These are phyloP conservation scores for Ranitomeya variabilis DNA, from an alignment of 2,113 vertebrate genomes.

Conservation along the genomic window DNA sequence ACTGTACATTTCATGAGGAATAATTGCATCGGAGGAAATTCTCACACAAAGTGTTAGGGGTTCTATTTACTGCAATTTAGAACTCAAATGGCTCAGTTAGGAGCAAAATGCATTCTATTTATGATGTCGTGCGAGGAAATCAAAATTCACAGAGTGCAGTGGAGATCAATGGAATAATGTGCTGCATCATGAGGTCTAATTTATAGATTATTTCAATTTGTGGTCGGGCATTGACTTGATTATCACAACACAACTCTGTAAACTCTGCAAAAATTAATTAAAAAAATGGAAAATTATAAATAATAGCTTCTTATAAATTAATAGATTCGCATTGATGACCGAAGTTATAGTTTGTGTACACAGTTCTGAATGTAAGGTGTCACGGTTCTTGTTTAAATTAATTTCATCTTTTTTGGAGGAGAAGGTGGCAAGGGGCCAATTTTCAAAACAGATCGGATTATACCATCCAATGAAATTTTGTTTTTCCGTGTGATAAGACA, in stretches of 20 bases:
- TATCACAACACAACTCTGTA: background rate
- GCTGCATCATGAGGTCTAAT: background rate
- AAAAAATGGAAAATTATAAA: background rate
- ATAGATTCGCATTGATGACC: too few species aligned
- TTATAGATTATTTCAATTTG: background rate
- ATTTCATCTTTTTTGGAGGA: too few species aligned
- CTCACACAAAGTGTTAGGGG: background rate
- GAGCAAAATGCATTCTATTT: constrained; percentile 16
- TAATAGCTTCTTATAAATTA: background rate
- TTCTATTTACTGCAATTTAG: constrained; percentile 38
- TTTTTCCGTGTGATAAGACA: too few species aligned
- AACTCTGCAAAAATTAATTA: background rate
- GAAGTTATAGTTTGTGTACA: too few species aligned
- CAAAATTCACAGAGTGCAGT: background rate
- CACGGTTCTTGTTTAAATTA: too few species aligned
- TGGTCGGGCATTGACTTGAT: background rate
- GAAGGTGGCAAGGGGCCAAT: too few species aligned
- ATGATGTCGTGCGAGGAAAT: constrained; percentile 12
- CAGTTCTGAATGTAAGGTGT: too few species aligned
- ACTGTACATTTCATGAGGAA: constrained; percentile 43
- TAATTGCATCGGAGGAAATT: constrained; percentile 39
- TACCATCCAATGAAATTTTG: too few species aligned
- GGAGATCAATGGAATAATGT: background rate
- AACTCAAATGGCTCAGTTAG: constrained; percentile 39
- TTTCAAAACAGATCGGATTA: too few species aligned